Evolutionary conservation across 2,113 vertebrate genomes (phyloP).

Genomic region (Percina caprodes): DNA sequence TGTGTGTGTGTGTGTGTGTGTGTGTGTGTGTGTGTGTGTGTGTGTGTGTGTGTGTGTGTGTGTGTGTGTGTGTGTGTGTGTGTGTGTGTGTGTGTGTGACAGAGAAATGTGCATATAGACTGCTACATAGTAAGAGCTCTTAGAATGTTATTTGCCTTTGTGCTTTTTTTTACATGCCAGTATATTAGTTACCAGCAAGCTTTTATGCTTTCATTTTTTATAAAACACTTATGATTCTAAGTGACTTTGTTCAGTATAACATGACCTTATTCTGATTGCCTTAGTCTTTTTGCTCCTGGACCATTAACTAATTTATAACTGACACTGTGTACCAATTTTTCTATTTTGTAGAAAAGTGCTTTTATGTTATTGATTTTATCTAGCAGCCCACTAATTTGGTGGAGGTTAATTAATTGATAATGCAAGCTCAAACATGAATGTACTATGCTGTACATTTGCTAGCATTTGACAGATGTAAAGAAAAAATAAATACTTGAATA

Average conservation of each 20-base stretch:
- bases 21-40: not conserved
- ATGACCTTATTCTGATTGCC: constrained; percentile 32
- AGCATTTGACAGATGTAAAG: not conserved
- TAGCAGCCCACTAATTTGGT: not conserved
- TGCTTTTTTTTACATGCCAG: constrained; percentile 20
- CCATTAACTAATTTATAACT: constrained; percentile 15
- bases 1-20: not conserved
- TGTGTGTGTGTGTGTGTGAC: not conserved
- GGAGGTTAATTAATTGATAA: not conserved
- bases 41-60: constrained; percentile 4
- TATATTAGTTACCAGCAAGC: constrained; percentile 24
- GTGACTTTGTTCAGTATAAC: constrained; percentile 1
- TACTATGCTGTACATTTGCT: not conserved
- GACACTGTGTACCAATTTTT: constrained; percentile 2
- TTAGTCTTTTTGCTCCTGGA: not conserved
- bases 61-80: not conserved
- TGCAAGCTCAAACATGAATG: not conserved
- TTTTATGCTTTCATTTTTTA: constrained; percentile 28
- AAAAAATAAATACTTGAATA: not conserved
- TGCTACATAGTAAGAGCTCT: constrained; percentile 17
- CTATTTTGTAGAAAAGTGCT: constrained; percentile 5
- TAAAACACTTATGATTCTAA: constrained; percentile 5
- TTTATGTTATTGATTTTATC: constrained; percentile 1
- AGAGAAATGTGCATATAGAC: constrained; percentile 27
- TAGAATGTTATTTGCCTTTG: constrained; percentile 20